Percentiles rank a stretch among this genome's conserved stretches.
phyloP scores from a whole-genome alignment of 2,888 invertebrate genomes.

The Cacoxenus indagator region DNA sequence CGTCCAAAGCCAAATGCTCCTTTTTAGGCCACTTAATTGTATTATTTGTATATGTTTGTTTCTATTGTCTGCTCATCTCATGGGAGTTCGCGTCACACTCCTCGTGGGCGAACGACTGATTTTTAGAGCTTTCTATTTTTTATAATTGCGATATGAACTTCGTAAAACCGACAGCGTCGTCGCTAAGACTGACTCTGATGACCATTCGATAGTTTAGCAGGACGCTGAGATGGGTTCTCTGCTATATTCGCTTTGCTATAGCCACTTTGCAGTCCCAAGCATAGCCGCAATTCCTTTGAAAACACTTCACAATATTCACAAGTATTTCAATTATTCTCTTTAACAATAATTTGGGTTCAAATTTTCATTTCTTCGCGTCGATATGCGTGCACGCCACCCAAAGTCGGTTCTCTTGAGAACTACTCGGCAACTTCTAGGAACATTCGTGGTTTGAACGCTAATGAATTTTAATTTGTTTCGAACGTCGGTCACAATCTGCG shows the following conservation, averaged over 20 bases:
- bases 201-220: neutral
- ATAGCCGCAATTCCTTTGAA: neutral
- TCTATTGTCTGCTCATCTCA: neutral
- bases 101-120: neutral
- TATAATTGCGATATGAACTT: neutral
- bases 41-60: neutral
- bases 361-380: neutral
- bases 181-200: neutral
- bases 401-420: neutral
- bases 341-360: neutral
- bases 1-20: neutral
- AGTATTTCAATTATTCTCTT: neutral
- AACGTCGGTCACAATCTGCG: conserved; percentile 16
- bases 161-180: neutral
- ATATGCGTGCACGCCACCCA: neutral
- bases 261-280: neutral
- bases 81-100: neutral
- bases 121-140: neutral
- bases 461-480: conserved; percentile 20
- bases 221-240: neutral
- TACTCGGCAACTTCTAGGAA: conserved; percentile 7
- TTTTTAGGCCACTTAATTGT: neutral
- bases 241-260: neutral
- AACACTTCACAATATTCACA: neutral
- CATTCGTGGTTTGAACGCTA: conserved; percentile 21